Conservation (phyloP, 2,888 invertebrate species). For the Enchytraeus crypticus region DNA sequence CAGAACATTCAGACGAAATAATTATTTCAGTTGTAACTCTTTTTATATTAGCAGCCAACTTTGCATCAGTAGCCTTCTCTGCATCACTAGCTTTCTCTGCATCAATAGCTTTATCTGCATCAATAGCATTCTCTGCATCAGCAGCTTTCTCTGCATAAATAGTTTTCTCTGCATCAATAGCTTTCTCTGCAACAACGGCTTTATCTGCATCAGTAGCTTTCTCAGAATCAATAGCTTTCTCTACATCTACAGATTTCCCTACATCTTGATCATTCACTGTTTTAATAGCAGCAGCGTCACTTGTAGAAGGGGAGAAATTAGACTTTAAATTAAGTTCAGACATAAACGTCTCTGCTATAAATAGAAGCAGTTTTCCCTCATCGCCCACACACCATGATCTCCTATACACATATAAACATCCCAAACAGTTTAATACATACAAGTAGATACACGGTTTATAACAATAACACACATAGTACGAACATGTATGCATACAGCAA, state of each 20-base stretch:
- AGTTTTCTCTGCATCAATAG: not conserved
- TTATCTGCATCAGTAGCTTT: not conserved
- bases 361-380: not conserved
- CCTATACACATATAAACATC: no score
- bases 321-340: no score
- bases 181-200: not conserved
- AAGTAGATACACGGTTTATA: no score
- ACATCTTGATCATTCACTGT: not conserved
- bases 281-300: not conserved
- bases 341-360: no score
- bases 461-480: no score
- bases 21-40: no score
- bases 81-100: not conserved
- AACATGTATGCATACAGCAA: no score
- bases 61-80: not conserved
- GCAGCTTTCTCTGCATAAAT: not conserved
- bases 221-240: not conserved
- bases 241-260: not conserved
- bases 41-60: no score
- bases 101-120: not conserved
- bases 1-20: no score
- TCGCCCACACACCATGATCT: no score
- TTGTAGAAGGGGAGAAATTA: no score
- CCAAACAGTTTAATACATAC: no score
- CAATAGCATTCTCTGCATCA: not conserved